These are phyloP conservation scores for Stichopus chloronotus DNA, from an alignment of 35 echinoderm and acorn worm species.

Conservation along the genomic window DNA sequence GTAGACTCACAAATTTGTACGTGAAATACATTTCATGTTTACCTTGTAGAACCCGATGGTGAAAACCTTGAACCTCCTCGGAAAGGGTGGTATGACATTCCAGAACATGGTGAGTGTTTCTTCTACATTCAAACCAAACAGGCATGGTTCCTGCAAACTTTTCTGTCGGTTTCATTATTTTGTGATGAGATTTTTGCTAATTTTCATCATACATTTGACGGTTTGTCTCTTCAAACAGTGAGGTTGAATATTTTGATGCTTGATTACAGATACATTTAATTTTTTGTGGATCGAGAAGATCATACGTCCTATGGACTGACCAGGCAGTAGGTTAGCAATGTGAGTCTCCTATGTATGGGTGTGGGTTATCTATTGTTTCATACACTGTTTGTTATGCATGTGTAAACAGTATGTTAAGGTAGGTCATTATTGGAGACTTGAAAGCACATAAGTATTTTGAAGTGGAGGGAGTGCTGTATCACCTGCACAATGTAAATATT, in stretches of 20 bases:
- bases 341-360: no score
- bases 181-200: not conserved
- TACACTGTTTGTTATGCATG: no score
- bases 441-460: no score
- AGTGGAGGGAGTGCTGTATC: no score
- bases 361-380: no score
- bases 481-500: no score
- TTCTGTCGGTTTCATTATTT: not conserved
- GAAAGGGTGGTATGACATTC: constrained; percentile 87
- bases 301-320: no score
- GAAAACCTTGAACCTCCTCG: constrained; percentile 85
- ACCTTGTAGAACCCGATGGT: constrained; percentile 79
- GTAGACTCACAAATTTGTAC: not conserved
- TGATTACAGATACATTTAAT: no score
- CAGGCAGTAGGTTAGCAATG: no score
- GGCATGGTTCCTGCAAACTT: not conserved
- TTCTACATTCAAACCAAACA: not conserved
- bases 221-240: not conserved
- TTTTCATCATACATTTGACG: not conserved
- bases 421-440: no score
- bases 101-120: constrained; percentile 79
- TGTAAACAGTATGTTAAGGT: no score
- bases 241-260: not conserved
- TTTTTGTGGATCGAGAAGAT: no score
- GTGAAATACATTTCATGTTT: not conserved